Base-by-base conservation (phyloP, 2,888 invertebrate genomes). In the Endotricha flammealis region DNA sequence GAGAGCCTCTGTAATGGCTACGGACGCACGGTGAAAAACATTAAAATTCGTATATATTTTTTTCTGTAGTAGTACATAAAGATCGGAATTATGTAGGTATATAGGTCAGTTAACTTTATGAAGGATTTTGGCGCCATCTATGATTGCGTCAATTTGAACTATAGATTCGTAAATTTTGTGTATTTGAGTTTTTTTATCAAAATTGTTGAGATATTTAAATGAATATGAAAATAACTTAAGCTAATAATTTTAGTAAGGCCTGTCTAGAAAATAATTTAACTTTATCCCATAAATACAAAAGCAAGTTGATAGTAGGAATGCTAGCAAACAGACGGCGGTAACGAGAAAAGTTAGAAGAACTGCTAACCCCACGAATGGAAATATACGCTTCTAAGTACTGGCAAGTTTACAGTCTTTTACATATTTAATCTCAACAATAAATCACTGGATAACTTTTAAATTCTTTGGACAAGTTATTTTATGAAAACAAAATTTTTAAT, bases 311-410 rank as follows among this genome's bases (percentile, higher is more conserved):
- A 14, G 9, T 24, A 32, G 12, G 24, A 32, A 23, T n/a, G 32
- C 32, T 17, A 11, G 32, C 32, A 33, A 27, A 33, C 32, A 32
- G 32, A 20, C 56, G 33, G 41, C 49, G 40, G 55, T 73, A 72
- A 73, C 66, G 66, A 73, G 71, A 71, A 72, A 72, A 73, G 62
- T 69, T 72, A 34, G 33, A 48, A 61, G 43, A 53, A 59, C 48
- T 52, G 25, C 32, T 20, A 20, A 24, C 12, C 16, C 32, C 16
- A 4, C 14, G 25, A 33, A 33, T 33, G 32, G 8, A 33, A 24
- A 33, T 33, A 33, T 33, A 33, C 25, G 32, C 4, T 32, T 11
- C 16, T 17, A 10, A 20, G 25, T 10, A 12, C 9, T 11, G 11
- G 25, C 24, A 10, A 11, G 32, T 33, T 32, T 33, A 13, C 9